These are phyloP conservation scores for Panagrolaimus sp. DNA, from an alignment of 1,140 invertebrate species.

Conservation along the genomic window DNA sequence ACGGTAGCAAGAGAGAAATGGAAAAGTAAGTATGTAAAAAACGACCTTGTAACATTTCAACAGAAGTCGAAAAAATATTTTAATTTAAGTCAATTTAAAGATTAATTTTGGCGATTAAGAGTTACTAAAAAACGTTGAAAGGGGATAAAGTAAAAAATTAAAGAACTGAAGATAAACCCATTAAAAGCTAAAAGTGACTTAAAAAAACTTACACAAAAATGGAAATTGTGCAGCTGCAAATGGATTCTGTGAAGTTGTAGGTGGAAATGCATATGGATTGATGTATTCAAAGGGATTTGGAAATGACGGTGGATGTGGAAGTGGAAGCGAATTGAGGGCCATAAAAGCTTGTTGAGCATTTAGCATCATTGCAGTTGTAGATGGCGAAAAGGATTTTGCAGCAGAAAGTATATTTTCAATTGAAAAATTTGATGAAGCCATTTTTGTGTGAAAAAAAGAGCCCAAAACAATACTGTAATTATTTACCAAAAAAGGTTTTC, in stretches of 20 bases:
- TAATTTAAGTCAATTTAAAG: too few species aligned
- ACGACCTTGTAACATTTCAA: too few species aligned
- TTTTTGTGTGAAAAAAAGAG: neutral
- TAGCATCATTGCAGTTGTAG: neutral
- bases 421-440: neutral
- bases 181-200: too few species aligned
- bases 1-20: too few species aligned
- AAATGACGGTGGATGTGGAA: neutral
- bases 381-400: constrained; percentile 11
- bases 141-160: too few species aligned
- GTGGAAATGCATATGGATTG: constrained; percentile 8
- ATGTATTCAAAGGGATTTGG: neutral
- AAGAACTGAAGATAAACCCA: too few species aligned
- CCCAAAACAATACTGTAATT: neutral
- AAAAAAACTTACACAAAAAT: neutral
- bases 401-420: constrained; percentile 7
- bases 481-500: neutral
- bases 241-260: neutral
- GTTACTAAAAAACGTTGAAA: too few species aligned
- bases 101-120: too few species aligned
- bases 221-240: neutral
- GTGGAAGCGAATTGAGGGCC: neutral
- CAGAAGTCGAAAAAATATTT: too few species aligned
- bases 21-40: too few species aligned
- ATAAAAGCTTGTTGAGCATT: neutral